Conservation (phyloP, 2,113 vertebrate species). For the Thryonomys swinderianus region DNA sequence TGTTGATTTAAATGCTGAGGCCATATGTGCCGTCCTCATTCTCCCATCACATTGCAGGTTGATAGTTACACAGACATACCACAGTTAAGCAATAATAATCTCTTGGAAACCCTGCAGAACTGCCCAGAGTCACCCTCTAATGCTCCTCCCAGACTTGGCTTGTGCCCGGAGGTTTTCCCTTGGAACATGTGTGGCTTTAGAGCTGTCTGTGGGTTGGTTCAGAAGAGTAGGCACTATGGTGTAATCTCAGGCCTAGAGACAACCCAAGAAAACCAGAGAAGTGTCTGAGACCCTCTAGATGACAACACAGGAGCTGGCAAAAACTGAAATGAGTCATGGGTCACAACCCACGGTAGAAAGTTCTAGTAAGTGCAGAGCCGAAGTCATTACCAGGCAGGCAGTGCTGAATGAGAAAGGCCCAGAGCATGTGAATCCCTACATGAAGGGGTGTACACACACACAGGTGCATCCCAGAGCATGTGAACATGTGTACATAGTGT, state of each 20-base stretch:
- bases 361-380: neutral
- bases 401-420: neutral
- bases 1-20: neutral
- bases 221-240: neutral
- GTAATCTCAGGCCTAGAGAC: neutral
- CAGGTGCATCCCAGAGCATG: neutral
- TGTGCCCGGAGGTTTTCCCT: neutral
- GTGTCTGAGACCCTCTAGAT: neutral
- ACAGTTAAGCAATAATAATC: neutral
- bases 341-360: neutral
- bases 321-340: neutral
- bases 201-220: neutral
- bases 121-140: neutral
- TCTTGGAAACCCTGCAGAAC: slow-evolving; percentile 26
- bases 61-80: neutral
- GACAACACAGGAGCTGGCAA: neutral
- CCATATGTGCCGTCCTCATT: neutral
- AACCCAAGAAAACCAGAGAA: neutral
- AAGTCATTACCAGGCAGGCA: slow-evolving; percentile 36
- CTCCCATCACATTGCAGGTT: neutral
- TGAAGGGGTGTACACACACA: neutral
- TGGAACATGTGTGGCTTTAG: neutral
- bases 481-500: neutral
- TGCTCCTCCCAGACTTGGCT: neutral
- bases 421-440: neutral